Evolutionary conservation across 2,888 invertebrate genomes (phyloP), one percentile per base, ranked within the genome.

Genomic region (Epirrhoe tristata): DNA sequence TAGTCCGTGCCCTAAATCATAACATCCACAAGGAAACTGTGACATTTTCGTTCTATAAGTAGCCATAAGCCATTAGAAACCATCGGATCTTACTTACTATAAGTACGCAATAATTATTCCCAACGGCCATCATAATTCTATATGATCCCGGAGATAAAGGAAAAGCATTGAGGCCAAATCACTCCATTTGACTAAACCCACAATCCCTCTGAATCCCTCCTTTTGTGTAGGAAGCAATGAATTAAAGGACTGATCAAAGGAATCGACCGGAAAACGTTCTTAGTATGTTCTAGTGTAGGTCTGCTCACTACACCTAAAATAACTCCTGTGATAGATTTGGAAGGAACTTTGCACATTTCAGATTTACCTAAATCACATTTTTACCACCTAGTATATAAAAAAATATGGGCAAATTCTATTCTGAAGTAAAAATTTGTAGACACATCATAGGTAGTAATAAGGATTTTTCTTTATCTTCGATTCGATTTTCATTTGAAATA

Each of bases 201-300:
- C 39, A 56, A 57, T 52, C 58, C 58, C 56, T 36, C 56, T 6
- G 16, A 39, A 65, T 52, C 46, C 56, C 56, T 60, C 60, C 52
- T 50, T 58, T 56, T 60, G 55, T 65, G 60, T 32, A 56, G 59
- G 52, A 65, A 56, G 56, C 65, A 60, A 60, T 60, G 46, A 66
- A 60, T 66, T 60, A 65, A 16, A 53, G 52, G 56, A 53, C 56
- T 57, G 65, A 66, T 66, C 65, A 60, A 66, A 66, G 60, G 48
- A 60, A 58, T 54, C 36, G 46, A 34, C 59, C 55, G 55, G 65
- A 51, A 56, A 59, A 55, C 54, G 24, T 50, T 55, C 58, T 64
- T 64, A 39, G 50, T 55, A 34, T 31, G 16, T n/a, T 46, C 32
- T 50, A 48, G 48, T 58, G 31, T 31, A 46, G 3, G 36, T 39